Base-by-base conservation (phyloP, 2,888 invertebrate genomes). In the Ariolimax columbianus region DNA sequence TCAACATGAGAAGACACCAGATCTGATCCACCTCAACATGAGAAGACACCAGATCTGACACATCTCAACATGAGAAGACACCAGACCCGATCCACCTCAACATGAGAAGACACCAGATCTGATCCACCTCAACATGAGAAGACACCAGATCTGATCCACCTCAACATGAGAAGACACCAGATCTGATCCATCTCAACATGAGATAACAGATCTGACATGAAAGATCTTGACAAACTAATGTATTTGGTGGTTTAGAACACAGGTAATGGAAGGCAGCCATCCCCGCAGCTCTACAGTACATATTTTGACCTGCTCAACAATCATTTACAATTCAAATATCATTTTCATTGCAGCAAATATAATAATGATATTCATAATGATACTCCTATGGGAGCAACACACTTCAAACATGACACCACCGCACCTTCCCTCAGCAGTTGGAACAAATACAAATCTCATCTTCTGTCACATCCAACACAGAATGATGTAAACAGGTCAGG, bases 121-220 rank as follows among this genome's bases (percentile, higher is more conserved):
- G 59, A 63, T n/a, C n/a, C 59, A 26, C n/a, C 26, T 63, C 59
- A 63, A 63, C n/a, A 63, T 63, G 59, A n/a, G 59, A 2, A 63
- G 11, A 63, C n/a, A n/a, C 23, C 59, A 63, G 26, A n/a, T n/a
- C n/a, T 63, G 59, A 55, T 2, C 59, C 59, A 63, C 23, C 59
- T n/a, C 59, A 63, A 63, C n/a, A 63, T 63, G 59, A 63, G 59
- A 2, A 63, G 11, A 63, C 11, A 63, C 23, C 59, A 63, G 59
- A 63, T 63, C 59, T 63, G 59, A 63, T n/a, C n/a, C 59, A 63
- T n/a, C 59, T 63, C 59, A 63, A 63, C n/a, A 63, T 63, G 59
- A n/a, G 59, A 26, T n/a, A n/a, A 63, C 11, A 47, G 47, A 47
- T 47, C 9, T 47, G 9, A 11, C 55, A 55, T 63, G n/a, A 14